These are phyloP conservation scores for Nematolebias whitei DNA, from an alignment of 2,113 vertebrate species.

Conservation along the genomic window DNA sequence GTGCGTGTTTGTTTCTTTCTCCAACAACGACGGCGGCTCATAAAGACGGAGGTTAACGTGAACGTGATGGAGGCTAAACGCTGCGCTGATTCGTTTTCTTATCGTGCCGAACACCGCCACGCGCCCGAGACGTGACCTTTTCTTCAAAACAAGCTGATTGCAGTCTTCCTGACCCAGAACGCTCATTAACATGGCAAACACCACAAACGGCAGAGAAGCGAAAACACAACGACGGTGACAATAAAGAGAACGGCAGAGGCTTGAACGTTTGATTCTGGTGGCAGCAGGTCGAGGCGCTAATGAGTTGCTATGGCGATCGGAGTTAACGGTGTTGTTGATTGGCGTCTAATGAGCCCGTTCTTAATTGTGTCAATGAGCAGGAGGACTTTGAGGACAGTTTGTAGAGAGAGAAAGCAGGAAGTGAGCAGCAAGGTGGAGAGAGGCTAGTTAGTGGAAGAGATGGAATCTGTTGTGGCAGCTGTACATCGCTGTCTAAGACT, in stretches of 20 bases:
- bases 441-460: not conserved
- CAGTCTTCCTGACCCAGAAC: constrained; percentile 20
- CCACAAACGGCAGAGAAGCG: constrained; percentile 11
- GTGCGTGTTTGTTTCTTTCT: not conserved
- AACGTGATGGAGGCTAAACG: not conserved
- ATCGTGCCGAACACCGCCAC: not conserved
- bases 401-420: not conserved
- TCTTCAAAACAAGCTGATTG: constrained; percentile 32
- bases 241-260: constrained; percentile 23
- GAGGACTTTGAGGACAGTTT: constrained; percentile 18
- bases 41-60: not conserved
- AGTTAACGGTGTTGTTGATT: constrained; percentile 49
- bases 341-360: constrained; percentile 46
- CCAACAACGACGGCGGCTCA: not conserved
- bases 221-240: constrained; percentile 17
- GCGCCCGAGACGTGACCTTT: constrained; percentile 26
- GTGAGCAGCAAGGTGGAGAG: not conserved
- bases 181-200: constrained; percentile 4
- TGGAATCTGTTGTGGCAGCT: not conserved
- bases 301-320: constrained; percentile 44
- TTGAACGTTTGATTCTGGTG: constrained; percentile 12
- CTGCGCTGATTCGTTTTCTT: not conserved
- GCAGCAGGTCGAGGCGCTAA: constrained; percentile 32
- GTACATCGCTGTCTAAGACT: not conserved
- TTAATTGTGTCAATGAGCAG: constrained; percentile 35